A percentile compares a stretch with the other conserved stretches of the same genome.
phyloP scores from a whole-genome alignment of 2,888 invertebrate genomes.

The Leptinotarsa juncta region DNA sequence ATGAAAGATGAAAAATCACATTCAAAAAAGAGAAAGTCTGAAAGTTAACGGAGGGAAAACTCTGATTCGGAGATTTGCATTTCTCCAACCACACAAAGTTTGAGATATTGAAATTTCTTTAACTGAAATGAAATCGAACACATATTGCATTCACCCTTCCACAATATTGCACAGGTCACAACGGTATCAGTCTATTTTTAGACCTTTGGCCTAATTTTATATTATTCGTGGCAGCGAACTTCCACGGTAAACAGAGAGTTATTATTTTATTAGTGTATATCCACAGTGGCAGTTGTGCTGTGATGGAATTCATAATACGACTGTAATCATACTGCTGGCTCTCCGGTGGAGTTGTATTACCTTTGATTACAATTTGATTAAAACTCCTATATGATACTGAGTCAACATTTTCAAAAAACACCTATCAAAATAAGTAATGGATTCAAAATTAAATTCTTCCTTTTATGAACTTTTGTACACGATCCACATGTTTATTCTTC shows the following conservation, averaged over 20 bases:
- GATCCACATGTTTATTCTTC: too few species aligned
- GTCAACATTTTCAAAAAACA: too few species aligned
- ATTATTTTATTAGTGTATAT: constrained; percentile 23
- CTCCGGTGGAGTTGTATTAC: background rate
- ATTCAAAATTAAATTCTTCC: too few species aligned
- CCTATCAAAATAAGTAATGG: too few species aligned
- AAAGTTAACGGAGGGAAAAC: too few species aligned
- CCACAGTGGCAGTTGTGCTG: constrained; percentile 7
- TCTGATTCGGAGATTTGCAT: too few species aligned
- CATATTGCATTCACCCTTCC: constrained; percentile 19
- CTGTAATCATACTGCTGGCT: background rate
- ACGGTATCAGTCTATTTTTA: constrained; percentile 42
- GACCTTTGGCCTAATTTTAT: constrained; percentile 44
- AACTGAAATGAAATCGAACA: constrained; percentile 14
- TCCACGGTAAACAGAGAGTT: constrained; percentile 28
- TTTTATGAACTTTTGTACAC: too few species aligned
- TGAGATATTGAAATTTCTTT: constrained; percentile 26
- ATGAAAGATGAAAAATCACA: too few species aligned
- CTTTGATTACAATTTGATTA: constrained; percentile 19
- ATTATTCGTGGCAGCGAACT: constrained; percentile 42
- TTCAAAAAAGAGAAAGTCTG: too few species aligned
- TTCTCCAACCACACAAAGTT: background rate
- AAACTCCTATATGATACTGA: background rate
- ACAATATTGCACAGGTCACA: constrained; percentile 37
- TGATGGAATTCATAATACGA: constrained; percentile 8